Percentiles rank a stretch among this genome's conserved stretches.
These are phyloP conservation scores for Apodemus agrarius DNA, from an alignment of 2,797 vertebrate genomes.

Conservation along the genomic window DNA sequence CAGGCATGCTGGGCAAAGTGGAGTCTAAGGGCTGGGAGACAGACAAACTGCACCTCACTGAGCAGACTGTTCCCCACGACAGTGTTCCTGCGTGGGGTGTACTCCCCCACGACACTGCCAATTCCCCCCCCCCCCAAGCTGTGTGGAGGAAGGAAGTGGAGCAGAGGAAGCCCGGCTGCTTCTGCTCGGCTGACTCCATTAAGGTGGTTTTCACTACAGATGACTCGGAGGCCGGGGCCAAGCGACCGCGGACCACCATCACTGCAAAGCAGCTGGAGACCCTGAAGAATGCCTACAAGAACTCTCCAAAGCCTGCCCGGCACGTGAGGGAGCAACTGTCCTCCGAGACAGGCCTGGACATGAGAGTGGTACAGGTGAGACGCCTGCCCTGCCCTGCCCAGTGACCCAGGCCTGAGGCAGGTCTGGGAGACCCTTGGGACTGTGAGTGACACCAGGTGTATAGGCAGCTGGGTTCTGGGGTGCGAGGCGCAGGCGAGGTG, in stretches of 20 bases:
- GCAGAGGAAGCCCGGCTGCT: neutral
- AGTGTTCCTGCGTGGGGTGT: neutral
- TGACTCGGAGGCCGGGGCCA: slow-evolving; percentile 97
- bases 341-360: slow-evolving; percentile 97
- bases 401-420: neutral
- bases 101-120: fast-evolving
- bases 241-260: slow-evolving; percentile 97
- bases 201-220: slow-evolving; percentile 86
- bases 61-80: neutral
- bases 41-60: neutral
- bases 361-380: slow-evolving; percentile 98
- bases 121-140: neutral
- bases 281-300: slow-evolving; percentile 98
- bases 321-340: slow-evolving; percentile 98
- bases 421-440: neutral
- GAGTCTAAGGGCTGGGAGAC: neutral
- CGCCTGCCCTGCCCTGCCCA: neutral
- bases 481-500: neutral
- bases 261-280: slow-evolving; percentile 99
- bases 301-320: slow-evolving; percentile 96
- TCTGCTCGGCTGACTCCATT: neutral
- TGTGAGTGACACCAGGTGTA: fast-evolving
- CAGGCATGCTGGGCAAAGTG: neutral
- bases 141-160: neutral
- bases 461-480: neutral